phyloP scores from a whole-genome alignment of 2,113 vertebrate genomes.

The Gymnocephalus cernua region DNA sequence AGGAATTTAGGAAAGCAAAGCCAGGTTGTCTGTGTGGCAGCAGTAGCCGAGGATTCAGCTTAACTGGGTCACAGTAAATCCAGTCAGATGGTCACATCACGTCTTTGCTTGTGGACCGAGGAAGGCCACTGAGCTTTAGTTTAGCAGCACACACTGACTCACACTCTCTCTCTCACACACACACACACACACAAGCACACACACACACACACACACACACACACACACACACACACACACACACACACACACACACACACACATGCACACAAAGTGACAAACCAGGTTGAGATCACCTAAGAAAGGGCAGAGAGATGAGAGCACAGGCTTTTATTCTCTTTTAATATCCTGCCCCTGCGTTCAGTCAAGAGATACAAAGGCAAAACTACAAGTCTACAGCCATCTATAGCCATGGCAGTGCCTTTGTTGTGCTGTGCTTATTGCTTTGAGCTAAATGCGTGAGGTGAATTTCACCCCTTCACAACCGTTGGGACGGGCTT shows the following conservation, averaged over 20 bases:
- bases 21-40: conserved; percentile 50
- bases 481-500: too few species aligned
- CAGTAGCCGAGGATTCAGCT: conserved; percentile 45
- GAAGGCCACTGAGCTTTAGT: conserved; percentile 71
- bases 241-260: conserved; percentile 10
- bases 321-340: conserved; percentile 20
- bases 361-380: neutral
- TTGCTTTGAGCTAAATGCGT: neutral
- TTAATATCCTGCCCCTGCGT: neutral
- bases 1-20: conserved; percentile 48
- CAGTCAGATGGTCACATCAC: conserved; percentile 61
- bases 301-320: conserved; percentile 16
- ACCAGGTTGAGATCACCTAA: conserved; percentile 41
- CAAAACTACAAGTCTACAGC: neutral
- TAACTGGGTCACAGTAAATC: conserved; percentile 72
- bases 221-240: conserved; percentile 11
- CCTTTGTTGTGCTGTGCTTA: neutral
- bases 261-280: conserved; percentile 12
- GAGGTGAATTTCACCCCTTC: too few species aligned
- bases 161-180: neutral
- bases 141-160: conserved; percentile 35
- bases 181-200: conserved; percentile 11
- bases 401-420: neutral
- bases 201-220: conserved; percentile 2
- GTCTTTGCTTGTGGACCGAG: conserved; percentile 61